phyloP scores from a whole-genome alignment of 1,140 invertebrate species.

The Aphidius ervi region DNA sequence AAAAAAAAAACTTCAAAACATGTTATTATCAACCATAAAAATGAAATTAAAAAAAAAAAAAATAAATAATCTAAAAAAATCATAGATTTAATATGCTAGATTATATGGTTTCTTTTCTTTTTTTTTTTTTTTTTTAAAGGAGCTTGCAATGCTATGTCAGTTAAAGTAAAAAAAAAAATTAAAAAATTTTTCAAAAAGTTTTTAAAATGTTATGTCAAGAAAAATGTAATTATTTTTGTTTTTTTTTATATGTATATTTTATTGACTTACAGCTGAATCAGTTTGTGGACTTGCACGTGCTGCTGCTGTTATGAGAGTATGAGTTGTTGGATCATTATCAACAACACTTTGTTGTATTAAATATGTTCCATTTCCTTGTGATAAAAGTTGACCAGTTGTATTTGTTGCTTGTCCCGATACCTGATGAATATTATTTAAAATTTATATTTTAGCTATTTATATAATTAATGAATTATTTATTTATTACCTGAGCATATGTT shows the following conservation, averaged over 20 bases:
- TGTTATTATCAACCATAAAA: not conserved
- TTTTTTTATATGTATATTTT: not conserved
- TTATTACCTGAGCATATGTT: conserved; percentile 59
- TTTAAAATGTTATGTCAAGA: not conserved
- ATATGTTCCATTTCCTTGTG: conserved; percentile 57
- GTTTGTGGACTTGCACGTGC: conserved; percentile 72
- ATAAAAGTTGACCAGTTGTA: conserved; percentile 56
- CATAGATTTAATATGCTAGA: not conserved
- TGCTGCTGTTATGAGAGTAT: conserved; percentile 57
- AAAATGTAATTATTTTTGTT: not conserved
- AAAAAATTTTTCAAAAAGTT: not conserved
- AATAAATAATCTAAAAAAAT: conserved; percentile 23
- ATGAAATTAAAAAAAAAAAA: conserved; percentile 6
- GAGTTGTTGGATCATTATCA: conserved; percentile 56
- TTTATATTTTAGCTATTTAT: not conserved
- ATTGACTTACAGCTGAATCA: conserved; percentile 55
- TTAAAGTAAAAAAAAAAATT: no score
- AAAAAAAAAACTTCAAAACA: no score
- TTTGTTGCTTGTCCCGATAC: conserved; percentile 50
- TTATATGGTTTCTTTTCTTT: conserved; percentile 17
- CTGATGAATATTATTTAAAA: conserved; percentile 31
- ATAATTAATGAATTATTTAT: not conserved
- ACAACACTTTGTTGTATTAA: conserved; percentile 66
- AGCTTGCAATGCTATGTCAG: not conserved
- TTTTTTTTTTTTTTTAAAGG: not conserved